Evolutionary conservation across 2,888 invertebrate species (phyloP), one percentile per base, ranked within the genome.

Genomic region (Epirrita christyi): DNA sequence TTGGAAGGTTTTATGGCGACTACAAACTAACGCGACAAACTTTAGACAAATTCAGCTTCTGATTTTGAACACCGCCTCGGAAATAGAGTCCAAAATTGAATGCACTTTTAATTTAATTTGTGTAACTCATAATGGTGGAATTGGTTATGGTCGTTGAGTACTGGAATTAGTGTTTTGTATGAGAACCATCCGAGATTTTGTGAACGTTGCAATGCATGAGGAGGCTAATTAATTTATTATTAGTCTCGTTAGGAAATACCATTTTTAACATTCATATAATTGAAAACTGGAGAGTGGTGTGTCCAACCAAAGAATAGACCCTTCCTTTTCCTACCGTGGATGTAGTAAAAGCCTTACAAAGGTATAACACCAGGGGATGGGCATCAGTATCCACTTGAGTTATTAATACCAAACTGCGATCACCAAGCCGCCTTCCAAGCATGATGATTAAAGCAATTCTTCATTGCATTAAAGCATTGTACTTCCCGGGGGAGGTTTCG

Each of bases 1-100:
- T 87, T 85, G 85, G 83, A 75, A 79, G 76, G 74, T 82, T 86
- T 85, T 85, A 85, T 84, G 76, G 75, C 71, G 73, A 80, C 75
- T 71, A 73, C 64, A 60, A 75, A 70, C 62, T 54, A 54, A 62
- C 47, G 51, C 46, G 55, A 68, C 64, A 61, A 64, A 66, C 45
- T 54, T 58, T 49, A 54, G 40, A 34, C 59, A 41, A n/a, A 59
- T 54, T 48, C 49, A 62, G 66, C 70, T 67, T 64, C 64, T 63
- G 64, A 64, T 65, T 67, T 64, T 56, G 59, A 72, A 69, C 66
- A 67, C 63, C 55, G 48, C 67, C 43, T 63, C 64, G 28, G 44
- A 50, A 47, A 59, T 75, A 78, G 72, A 67, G 74, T 75, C 54
- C 63, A 74, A 64, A 70, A 70, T 77, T 61, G 63, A 67, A 68